Evolutionary conservation across 2,797 vertebrate genomes (phyloP).

Genomic region (Hylomyscus alleni): DNA sequence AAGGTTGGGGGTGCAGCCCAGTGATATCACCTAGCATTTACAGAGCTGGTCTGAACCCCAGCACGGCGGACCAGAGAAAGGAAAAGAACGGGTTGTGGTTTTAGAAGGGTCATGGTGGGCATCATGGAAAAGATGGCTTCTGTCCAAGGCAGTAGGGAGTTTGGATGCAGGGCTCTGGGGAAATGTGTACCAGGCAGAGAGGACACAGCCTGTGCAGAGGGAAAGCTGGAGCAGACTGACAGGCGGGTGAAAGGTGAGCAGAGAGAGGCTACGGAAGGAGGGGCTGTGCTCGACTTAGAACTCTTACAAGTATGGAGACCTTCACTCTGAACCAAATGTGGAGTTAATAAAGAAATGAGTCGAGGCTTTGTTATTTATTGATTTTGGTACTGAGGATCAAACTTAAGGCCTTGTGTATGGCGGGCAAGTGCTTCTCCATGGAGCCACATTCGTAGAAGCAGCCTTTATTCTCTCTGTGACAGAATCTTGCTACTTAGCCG

Average conservation of each 20-base stretch:
- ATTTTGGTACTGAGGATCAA: neutral
- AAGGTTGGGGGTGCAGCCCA: neutral
- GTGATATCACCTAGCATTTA: neutral
- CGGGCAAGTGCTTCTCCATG: neutral
- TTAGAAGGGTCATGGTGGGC: constrained; percentile 21
- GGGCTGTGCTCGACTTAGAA: neutral
- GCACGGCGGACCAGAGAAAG: neutral
- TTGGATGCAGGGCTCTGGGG: neutral
- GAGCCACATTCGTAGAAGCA: neutral
- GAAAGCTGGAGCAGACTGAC: neutral
- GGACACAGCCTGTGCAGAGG: neutral
- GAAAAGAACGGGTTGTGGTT: neutral
- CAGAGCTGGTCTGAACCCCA: neutral
- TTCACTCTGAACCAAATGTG: constrained; percentile 33
- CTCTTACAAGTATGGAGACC: neutral
- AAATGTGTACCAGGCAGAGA: constrained; percentile 2
- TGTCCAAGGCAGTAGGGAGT: neutral
- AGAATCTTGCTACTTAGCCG: neutral
- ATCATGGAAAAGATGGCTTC: neutral
- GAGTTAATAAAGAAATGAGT: neutral
- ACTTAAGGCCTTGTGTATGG: neutral
- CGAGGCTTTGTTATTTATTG: neutral
- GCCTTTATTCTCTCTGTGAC: neutral
- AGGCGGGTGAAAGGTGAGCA: neutral
- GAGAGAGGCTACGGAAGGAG: neutral